Percentiles rank a stretch among this genome's conserved stretches.
These are phyloP conservation scores for Pterostichus madidus DNA, from an alignment of 2,888 invertebrate species.

Conservation along the genomic window DNA sequence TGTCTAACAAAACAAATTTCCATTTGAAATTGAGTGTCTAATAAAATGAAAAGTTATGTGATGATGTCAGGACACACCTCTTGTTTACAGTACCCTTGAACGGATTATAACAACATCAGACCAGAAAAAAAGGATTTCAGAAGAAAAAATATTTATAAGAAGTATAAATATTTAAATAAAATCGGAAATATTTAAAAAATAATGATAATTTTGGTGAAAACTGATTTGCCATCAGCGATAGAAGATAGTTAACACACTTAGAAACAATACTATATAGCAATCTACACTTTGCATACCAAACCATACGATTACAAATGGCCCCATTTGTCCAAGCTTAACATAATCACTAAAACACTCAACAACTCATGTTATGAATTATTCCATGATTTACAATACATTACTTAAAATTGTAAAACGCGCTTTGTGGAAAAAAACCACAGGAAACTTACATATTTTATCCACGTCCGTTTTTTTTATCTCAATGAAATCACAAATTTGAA, in stretches of 20 bases:
- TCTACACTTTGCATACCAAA: constrained; percentile 11
- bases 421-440: constrained; percentile 31
- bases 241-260: constrained; percentile 31
- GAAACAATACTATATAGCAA: constrained; percentile 45
- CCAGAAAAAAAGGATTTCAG: too few relatives aligned
- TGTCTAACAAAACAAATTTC: too few relatives aligned
- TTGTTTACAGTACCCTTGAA: not conserved
- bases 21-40: too few relatives aligned
- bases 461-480: constrained; percentile 37
- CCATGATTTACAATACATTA: not conserved
- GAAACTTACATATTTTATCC: constrained; percentile 40
- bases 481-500: constrained; percentile 45
- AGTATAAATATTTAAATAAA: not conserved
- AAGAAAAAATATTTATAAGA: too few relatives aligned
- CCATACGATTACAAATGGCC: constrained; percentile 21
- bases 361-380: constrained; percentile 24
- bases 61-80: constrained; percentile 29
- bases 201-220: not conserved
- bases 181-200: not conserved
- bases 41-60: too few relatives aligned
- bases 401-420: constrained; percentile 7
- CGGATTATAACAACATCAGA: not conserved
- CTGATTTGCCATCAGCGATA: not conserved
- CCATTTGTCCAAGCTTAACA: constrained; percentile 12
- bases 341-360: too few relatives aligned